phyloP scores from a whole-genome alignment of 1,140 invertebrate genomes.

The Drosophila pseudoobscura region DNA sequence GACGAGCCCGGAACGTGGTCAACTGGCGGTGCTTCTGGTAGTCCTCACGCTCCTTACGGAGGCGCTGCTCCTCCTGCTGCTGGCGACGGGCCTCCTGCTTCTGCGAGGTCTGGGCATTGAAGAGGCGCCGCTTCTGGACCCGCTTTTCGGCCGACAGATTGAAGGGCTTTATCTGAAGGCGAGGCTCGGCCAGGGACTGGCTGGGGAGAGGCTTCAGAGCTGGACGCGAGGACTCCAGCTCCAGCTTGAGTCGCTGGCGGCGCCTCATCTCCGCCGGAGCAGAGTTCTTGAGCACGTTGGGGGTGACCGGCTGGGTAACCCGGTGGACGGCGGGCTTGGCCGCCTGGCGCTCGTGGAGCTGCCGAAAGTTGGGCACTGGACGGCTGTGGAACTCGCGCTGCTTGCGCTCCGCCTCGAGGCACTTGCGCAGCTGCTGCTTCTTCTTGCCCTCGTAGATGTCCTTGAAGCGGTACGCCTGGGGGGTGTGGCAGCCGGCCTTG shows the following conservation, averaged over 20 bases:
- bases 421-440: slow-evolving; percentile 22
- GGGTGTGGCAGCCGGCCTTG: not conserved
- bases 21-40: slow-evolving; percentile 50
- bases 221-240: not conserved
- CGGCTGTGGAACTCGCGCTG: slow-evolving; percentile 61
- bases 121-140: slow-evolving; percentile 52
- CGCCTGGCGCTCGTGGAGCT: slow-evolving; percentile 35
- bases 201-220: slow-evolving; percentile 24
- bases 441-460: slow-evolving; percentile 61
- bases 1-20: slow-evolving; percentile 51
- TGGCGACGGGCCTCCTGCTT: slow-evolving; percentile 37
- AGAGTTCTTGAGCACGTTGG: slow-evolving; percentile 57
- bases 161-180: slow-evolving; percentile 45
- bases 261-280: slow-evolving; percentile 29
- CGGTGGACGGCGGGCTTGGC: slow-evolving; percentile 25
- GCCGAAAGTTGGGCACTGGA: slow-evolving; percentile 63
- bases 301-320: slow-evolving; percentile 54
- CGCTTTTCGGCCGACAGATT: slow-evolving; percentile 43
- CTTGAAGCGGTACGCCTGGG: slow-evolving; percentile 61
- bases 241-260: not conserved
- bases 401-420: slow-evolving; percentile 40
- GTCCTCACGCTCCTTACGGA: slow-evolving; percentile 26
- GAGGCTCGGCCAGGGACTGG: not conserved
- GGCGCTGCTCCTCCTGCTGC: slow-evolving; percentile 40
- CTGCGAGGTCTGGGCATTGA: slow-evolving; percentile 27